Evolutionary conservation across 2,797 vertebrate genomes (phyloP), one percentile per base, ranked within the genome.

Genomic region (Enteromius unitaeniatus): DNA sequence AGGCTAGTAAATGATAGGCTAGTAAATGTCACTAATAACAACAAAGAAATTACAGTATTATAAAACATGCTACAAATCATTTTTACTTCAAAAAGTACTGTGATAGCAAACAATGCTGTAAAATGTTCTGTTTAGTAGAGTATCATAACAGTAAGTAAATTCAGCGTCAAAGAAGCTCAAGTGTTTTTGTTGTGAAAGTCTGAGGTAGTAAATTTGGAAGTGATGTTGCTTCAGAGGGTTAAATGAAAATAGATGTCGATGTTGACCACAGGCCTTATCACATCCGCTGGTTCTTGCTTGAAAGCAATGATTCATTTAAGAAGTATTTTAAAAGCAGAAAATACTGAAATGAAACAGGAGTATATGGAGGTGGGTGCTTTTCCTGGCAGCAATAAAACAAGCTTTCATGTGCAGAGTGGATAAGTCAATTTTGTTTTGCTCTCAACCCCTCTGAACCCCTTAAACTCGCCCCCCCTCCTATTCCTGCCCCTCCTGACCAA

Each of bases 401-500:
- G 73, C 69, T 70, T 58, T 67, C 75, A 26, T 74, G 40, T 67
- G 37, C 84, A 86, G 76, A 88, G 82, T 82, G 86, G 84, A 91
- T 88, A 47, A 92, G 86, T 89, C 83, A 86, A 81, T 86, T 86
- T 89, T 88, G 75, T 91, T 86, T 88, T 77, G 90, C 83, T 92
- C 80, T 86, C 85, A 85, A 87, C 91, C 86, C 88, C 84, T 90
- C 83, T 93, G 87, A 90, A 74, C 55, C 34, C 82, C 83, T 84
- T 76, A 83, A 90, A 92, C 87, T 86, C 86, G 31, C 88, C 91
- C 76, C 90, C 89, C 89, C 86, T 89, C 86, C 83, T 88, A 83
- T 88, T 88, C 51, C 90, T 89, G 91, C 92, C 79, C 88, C 85
- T 89, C 92, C 89, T 90, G 90, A 92, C 88, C 92, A 88, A 91